Evolutionary conservation across 1,140 invertebrate genomes (phyloP).

Genomic region (Pseudachorutes palmiensis): DNA sequence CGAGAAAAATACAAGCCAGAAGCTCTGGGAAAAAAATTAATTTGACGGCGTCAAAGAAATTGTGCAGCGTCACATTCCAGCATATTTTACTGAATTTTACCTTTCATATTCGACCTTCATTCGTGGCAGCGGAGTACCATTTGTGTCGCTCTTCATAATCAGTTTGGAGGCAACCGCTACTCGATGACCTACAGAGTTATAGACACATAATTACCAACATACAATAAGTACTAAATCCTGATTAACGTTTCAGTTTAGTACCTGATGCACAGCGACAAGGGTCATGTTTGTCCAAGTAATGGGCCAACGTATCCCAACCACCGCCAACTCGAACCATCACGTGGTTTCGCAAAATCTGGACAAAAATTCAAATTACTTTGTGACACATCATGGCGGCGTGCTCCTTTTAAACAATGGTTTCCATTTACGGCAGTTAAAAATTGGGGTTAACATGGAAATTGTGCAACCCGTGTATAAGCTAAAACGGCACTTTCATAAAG

Average conservation of each 20-base stretch:
- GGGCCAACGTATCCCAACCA: conserved; percentile 74
- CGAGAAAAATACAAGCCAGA: too few relatives aligned
- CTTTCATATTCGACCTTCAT: conserved; percentile 71
- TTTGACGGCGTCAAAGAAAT: too few relatives aligned
- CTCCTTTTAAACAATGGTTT: too few relatives aligned
- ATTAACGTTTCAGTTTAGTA: conserved; percentile 31
- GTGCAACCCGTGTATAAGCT: too few relatives aligned
- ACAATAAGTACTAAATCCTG: background rate
- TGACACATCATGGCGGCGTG: too few relatives aligned
- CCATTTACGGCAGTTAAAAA: too few relatives aligned
- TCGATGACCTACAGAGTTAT: conserved; percentile 49
- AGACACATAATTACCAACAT: background rate
- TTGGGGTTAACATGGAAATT: too few relatives aligned
- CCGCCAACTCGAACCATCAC: conserved; percentile 97
- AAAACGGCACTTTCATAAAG: too few relatives aligned
- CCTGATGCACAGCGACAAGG: conserved; percentile 78
- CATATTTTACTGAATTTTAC: conserved; percentile 42
- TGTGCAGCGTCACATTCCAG: too few relatives aligned
- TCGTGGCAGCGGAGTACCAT: conserved; percentile 44
- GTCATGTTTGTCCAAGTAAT: conserved; percentile 94
- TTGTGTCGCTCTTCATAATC: conserved; percentile 45
- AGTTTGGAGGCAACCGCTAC: conserved; percentile 51
- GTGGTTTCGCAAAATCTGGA: conserved; percentile 84
- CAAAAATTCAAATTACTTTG: too few relatives aligned
- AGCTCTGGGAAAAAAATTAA: too few relatives aligned